These are phyloP conservation scores for Heteromurus nitidus DNA, from an alignment of 2,888 invertebrate species.

Conservation along the genomic window DNA sequence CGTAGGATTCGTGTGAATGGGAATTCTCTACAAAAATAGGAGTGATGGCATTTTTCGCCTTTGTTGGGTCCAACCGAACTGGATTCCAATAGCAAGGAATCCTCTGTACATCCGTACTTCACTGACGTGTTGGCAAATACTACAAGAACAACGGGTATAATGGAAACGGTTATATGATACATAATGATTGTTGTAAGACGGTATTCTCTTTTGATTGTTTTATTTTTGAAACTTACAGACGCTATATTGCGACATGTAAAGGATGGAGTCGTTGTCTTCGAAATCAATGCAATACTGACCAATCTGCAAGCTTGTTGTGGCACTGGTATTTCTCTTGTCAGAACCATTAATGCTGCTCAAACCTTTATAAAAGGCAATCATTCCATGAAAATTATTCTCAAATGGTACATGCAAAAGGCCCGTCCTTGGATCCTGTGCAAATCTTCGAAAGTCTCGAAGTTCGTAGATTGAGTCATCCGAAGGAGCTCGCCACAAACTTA, in stretches of 20 bases:
- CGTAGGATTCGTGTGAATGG: neutral
- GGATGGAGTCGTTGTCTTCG: neutral
- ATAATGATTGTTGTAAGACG: neutral
- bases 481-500: neutral
- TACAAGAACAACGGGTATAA: neutral
- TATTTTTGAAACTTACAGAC: neutral
- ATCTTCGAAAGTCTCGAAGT: neutral
- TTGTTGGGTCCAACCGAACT: neutral
- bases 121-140: constrained; percentile 7
- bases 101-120: neutral
- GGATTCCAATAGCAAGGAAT: neutral
- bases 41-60: neutral
- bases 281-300: neutral
- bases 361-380: neutral
- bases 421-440: neutral
- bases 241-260: neutral
- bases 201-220: neutral
- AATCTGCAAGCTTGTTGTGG: neutral
- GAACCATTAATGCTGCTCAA: too few species aligned
- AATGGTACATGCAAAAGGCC: neutral
- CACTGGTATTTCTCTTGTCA: neutral
- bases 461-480: neutral
- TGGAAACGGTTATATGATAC: neutral
- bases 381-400: neutral
- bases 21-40: neutral